A percentile compares a stretch with the other conserved stretches of the same genome.
Conservation (phyloP, 1,140 invertebrate genomes). For the Phymastichus coffea region DNA sequence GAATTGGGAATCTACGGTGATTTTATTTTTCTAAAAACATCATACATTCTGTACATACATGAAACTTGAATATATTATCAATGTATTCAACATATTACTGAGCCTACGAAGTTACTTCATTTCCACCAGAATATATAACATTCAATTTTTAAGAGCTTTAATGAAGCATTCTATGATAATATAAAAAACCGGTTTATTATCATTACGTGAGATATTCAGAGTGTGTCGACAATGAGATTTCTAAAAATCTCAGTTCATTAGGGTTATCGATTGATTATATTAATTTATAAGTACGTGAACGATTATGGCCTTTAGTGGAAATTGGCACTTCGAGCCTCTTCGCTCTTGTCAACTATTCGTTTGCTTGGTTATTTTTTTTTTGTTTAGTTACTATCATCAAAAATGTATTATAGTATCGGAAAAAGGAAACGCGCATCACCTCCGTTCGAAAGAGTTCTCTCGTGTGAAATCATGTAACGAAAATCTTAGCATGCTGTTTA, state of each 20-base stretch:
- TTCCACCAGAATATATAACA: slow-evolving; percentile 9
- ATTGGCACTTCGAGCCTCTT: slow-evolving; percentile 33
- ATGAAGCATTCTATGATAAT: no score
- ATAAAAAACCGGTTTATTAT: neutral
- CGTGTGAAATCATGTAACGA: no score
- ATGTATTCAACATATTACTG: slow-evolving; percentile 1
- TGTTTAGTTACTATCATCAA: neutral
- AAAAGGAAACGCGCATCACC: slow-evolving; percentile 4
- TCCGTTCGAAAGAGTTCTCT: neutral
- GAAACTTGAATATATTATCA: neutral
- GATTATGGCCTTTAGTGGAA: slow-evolving; percentile 20
- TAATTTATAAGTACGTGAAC: slow-evolving; percentile 20
- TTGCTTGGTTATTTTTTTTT: neutral
- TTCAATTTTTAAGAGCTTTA: neutral
- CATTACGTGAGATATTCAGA: neutral
- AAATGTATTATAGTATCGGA: neutral
- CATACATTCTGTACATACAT: slow-evolving; percentile 18
- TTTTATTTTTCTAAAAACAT: slow-evolving; percentile 20
- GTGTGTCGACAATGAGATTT: neutral
- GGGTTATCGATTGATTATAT: slow-evolving; percentile 1
- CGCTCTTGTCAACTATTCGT: slow-evolving; percentile 27
- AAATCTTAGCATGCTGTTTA: no score
- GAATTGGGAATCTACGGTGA: slow-evolving; percentile 17
- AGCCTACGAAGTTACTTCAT: slow-evolving; percentile 9
- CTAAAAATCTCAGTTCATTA: neutral